Conservation (phyloP, 2,888 invertebrate species). For the Dascillus cervinus region DNA sequence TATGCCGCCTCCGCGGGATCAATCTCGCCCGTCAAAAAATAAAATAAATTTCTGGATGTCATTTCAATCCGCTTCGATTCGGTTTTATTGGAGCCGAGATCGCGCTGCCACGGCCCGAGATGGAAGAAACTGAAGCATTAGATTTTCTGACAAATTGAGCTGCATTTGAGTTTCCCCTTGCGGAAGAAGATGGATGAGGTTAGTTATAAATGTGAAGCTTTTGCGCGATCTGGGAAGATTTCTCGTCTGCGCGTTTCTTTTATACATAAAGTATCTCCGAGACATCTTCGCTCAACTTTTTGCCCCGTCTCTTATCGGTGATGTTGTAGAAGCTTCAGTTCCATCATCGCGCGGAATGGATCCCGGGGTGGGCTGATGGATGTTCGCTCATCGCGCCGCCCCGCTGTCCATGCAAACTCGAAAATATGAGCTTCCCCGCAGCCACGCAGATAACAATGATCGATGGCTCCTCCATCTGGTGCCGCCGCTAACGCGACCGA, state of each 20-base stretch:
- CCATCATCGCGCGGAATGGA: conserved; percentile 39
- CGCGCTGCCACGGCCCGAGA: conserved; percentile 20
- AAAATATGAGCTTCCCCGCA: conserved; percentile 24
- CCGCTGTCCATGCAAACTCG: conserved; percentile 23
- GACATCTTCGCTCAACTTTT: conserved; percentile 36
- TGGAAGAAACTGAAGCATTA: conserved; percentile 35
- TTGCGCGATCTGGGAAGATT: conserved; percentile 43
- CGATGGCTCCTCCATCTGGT: conserved; percentile 14
- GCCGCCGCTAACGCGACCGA: conserved; percentile 13
- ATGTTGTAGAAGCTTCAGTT: conserved; percentile 43
- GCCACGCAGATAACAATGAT: conserved; percentile 14
- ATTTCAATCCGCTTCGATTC: conserved; percentile 23
- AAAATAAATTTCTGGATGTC: conserved; percentile 23
- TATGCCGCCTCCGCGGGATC: conserved; percentile 30
- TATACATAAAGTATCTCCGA: conserved; percentile 41
- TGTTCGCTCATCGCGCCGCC: conserved; percentile 30
- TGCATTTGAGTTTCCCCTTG: conserved; percentile 43
- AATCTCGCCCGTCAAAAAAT: conserved; percentile 16
- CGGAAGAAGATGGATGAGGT: conserved; percentile 48
- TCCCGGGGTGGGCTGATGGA: conserved; percentile 32
- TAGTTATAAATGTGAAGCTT: conserved; percentile 49
- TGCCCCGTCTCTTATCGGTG: conserved; percentile 39
- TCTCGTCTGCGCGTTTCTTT: conserved; percentile 40
- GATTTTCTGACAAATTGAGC: conserved; percentile 49
- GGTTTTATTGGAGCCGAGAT: conserved; percentile 25